A percentile compares a stretch with the other conserved stretches of the same genome.
These are phyloP conservation scores for Globodera ellingtonae DNA, from an alignment of 1,140 invertebrate genomes.

Conservation along the genomic window DNA sequence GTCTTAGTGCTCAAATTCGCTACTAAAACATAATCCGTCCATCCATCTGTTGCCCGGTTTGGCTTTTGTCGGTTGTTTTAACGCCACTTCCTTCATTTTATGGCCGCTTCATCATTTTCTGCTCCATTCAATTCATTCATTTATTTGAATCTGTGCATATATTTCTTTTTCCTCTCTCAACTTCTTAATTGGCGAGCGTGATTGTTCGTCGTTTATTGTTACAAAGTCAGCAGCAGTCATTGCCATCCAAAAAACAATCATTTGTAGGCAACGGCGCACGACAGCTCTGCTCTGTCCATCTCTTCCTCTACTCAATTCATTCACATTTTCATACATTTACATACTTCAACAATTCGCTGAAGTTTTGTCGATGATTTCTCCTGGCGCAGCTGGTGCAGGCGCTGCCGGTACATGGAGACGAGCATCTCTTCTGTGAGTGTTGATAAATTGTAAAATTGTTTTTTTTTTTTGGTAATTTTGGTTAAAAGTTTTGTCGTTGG, in stretches of 20 bases:
- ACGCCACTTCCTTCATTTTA: too few relatives aligned
- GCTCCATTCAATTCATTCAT: too few relatives aligned
- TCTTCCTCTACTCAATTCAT: background rate
- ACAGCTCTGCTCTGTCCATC: background rate
- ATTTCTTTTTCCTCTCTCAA: background rate
- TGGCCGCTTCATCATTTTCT: too few relatives aligned
- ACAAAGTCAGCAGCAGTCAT: background rate
- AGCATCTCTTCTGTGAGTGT: background rate
- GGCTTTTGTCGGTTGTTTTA: too few relatives aligned
- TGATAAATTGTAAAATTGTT: background rate
- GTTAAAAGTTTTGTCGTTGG: too few relatives aligned
- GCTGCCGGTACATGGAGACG: slow-evolving; percentile 17
- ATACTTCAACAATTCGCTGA: background rate
- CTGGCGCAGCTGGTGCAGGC: background rate
- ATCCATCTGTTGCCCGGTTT: too few relatives aligned
- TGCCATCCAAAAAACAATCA: background rate
- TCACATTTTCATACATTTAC: background rate
- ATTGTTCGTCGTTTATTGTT: background rate
- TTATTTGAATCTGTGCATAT: too few relatives aligned
- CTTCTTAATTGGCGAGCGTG: background rate
- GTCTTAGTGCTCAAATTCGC: too few relatives aligned
- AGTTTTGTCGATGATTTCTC: background rate
- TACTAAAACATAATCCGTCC: too few relatives aligned
- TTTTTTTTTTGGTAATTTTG: too few relatives aligned
- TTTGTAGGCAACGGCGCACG: background rate